Evolutionary conservation across 1,140 invertebrate species (phyloP).

Genomic region (Pygmarrhopalites habei): DNA sequence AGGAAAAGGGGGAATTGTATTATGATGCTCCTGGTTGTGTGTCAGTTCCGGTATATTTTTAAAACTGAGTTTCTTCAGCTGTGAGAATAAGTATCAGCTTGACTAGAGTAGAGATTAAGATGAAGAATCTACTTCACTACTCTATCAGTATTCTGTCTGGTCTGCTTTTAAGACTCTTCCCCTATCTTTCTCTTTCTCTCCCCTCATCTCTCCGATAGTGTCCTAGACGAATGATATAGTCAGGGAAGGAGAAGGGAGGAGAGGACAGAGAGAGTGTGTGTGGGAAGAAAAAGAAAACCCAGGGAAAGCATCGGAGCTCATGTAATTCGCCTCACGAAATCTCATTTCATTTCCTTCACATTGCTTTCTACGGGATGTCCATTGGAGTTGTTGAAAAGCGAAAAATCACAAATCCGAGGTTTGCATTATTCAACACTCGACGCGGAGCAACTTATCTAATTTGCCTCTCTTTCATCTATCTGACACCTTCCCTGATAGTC

Average conservation of each 20-base stretch:
- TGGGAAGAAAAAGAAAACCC: background rate
- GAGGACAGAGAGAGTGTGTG: background rate
- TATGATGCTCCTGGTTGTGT: background rate
- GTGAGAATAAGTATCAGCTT: background rate
- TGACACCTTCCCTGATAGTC: background rate
- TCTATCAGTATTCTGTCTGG: no score
- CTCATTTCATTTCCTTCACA: slow-evolving; percentile 24
- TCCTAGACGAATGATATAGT: no score
- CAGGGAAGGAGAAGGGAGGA: no score
- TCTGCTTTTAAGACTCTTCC: no score
- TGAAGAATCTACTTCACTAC: no score
- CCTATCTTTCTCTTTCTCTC: no score
- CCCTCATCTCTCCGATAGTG: no score
- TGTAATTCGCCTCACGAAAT: slow-evolving; percentile 34
- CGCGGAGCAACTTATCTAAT: slow-evolving; percentile 13
- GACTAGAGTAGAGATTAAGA: background rate
- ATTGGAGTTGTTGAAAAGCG: slow-evolving; percentile 6
- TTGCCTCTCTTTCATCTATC: slow-evolving; percentile 10
- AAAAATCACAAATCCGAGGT: slow-evolving; percentile 2
- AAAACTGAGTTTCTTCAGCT: background rate
- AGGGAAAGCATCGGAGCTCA: slow-evolving; percentile 17
- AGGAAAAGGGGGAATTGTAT: background rate
- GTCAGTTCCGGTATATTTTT: background rate
- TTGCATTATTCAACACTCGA: slow-evolving; percentile 25
- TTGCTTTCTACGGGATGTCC: slow-evolving; percentile 16